These are phyloP conservation scores for Sarcophaga bullata DNA, from an alignment of 1,140 invertebrate species.

Conservation along the genomic window DNA sequence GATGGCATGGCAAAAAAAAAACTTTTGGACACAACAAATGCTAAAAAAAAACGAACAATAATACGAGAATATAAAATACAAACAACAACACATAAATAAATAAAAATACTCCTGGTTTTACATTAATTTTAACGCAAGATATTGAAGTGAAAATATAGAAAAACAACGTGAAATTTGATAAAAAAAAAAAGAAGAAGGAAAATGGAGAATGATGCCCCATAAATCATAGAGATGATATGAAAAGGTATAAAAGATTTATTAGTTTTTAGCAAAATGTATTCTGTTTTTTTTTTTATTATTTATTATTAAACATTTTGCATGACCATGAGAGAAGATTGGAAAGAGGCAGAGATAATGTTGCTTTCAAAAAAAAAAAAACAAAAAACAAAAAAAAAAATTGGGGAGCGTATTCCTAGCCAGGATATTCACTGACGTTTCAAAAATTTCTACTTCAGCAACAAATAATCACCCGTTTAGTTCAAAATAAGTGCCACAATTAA, in stretches of 20 bases:
- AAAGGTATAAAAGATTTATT: constrained; percentile 65
- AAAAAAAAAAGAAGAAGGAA: constrained; percentile 42
- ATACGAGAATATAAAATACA: background rate
- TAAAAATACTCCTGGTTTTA: background rate
- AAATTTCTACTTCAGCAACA: background rate
- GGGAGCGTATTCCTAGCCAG: too few relatives aligned
- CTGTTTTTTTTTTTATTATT: background rate
- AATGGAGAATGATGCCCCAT: constrained; percentile 51
- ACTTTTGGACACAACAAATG: background rate
- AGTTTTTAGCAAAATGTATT: constrained; percentile 20
- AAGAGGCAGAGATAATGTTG: too few relatives aligned
- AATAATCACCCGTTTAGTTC: background rate
- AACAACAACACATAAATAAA: constrained; percentile 7
- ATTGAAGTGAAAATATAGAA: background rate
- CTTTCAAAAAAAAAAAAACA: too few relatives aligned
- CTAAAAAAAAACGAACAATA: background rate
- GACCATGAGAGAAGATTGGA: too few relatives aligned
- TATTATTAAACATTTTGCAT: background rate
- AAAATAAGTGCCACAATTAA: constrained; percentile 14
- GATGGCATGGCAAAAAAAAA: constrained; percentile 30
- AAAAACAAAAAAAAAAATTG: too few relatives aligned
- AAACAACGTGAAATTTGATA: constrained; percentile 50
- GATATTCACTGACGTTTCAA: too few relatives aligned
- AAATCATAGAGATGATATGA: constrained; percentile 64
- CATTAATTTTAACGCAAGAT: background rate